Base-by-base conservation (phyloP, 2,797 vertebrate species). In the Anguilla pacifica region DNA sequence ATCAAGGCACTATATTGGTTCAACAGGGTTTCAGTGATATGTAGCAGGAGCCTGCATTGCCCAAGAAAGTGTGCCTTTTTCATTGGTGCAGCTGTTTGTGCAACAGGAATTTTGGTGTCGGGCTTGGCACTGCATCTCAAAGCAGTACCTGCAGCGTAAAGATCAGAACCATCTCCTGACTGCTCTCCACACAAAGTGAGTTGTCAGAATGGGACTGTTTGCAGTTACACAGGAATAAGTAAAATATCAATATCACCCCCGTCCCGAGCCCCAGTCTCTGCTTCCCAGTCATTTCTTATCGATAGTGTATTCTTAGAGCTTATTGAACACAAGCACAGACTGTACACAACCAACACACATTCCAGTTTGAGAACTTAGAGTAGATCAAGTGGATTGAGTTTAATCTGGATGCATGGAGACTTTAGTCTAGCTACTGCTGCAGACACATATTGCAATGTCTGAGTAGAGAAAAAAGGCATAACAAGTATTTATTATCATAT, bases 191-290 rank as follows among this genome's bases (percentile, higher is more conserved):
- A 25, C 31, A 5, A 51, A 22, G 49, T 51, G 46, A 82, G 19
- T 25, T 82, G 79, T 82, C 10, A 83, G 82, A 83, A 83, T 57
- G 51, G 53, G 87, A 3, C 4, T 64, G 86, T 83, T 67, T 82
- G 35, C 79, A 35, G n/a, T 83, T 25, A 46, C 19, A 59, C 39
- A 59, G 55, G 53, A 77, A 79, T 28, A 2, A 46, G 25, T 25
- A 83, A 6, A 61, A 35, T 49, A 49, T 79, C 28, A 43, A 35
- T 49, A 64, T n/a, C n/a, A 61, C 22, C 53, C 83, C 11, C 10
- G 31, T 59, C 43, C 46, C 46, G 5, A 57, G 31, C 25, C 72
- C 70, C 9, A 15, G 57, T 61, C 31, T 51, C 87, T 10, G 22
- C 53, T 55, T 61, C 53, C 53, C 7, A 22, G 53, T 85, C 59